Conservation (phyloP, 2,797 vertebrate genomes). For the Gymnothorax reevesii region DNA sequence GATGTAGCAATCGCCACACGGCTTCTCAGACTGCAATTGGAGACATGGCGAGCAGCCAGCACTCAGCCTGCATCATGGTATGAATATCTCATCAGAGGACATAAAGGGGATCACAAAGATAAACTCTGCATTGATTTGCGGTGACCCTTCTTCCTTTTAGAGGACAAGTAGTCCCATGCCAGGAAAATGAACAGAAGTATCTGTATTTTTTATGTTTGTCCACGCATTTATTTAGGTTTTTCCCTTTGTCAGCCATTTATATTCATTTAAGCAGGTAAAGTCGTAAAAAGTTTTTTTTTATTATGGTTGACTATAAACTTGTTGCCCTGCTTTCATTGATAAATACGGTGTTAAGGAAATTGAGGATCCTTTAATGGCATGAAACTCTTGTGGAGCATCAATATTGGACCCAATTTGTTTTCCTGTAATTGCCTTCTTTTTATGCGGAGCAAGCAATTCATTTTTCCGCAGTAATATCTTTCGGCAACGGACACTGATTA, state of each 20-base stretch:
- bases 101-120: no score
- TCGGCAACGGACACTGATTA: constrained; percentile 35
- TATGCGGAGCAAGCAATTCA: constrained; percentile 16
- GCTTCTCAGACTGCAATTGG: no score
- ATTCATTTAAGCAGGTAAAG: background rate
- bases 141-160: no score
- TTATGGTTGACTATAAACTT: background rate
- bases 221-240: no score
- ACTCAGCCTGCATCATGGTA: no score
- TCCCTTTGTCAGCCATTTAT: background rate
- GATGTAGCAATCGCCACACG: no score
- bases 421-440: constrained; percentile 26
- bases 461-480: constrained; percentile 27
- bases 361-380: background rate
- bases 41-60: no score
- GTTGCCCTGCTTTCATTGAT: background rate
- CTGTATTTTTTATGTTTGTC: no score
- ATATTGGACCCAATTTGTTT: constrained; percentile 2
- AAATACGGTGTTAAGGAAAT: background rate
- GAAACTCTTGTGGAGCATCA: background rate
- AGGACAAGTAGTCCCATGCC: no score
- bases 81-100: no score
- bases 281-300: background rate
- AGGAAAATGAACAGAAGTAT: no score
- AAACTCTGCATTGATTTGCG: no score